Evolutionary conservation across 2,888 invertebrate genomes (phyloP), one percentile per base, ranked within the genome.

Genomic region (Ganaspis brasiliensis): DNA sequence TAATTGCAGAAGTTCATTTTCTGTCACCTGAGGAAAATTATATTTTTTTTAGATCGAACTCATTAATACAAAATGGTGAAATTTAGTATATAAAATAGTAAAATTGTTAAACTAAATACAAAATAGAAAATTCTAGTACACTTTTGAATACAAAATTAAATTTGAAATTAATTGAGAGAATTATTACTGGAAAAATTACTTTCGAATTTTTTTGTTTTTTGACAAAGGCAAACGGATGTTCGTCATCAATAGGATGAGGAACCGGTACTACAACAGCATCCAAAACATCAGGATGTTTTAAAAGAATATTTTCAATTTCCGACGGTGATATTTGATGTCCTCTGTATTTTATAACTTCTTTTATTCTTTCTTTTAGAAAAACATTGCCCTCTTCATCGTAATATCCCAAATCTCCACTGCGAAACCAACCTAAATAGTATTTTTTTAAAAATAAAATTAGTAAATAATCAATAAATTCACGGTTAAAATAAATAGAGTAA

Each of bases 391-490:
- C 83, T 26, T 87, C 85, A 77, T 89, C 86, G 63, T 85, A 86
- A 71, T 86, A 85, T 19, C 85, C 84, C 14, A 89, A 74, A 82
- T 90, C 90, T 55, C 89, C 89, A 8, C 84, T 87, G 19, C 80
- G 86, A 14, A 86, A 76, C 87, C 87, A 90, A 0, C 86, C 86
- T 86, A 45, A 16, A 31, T 49, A 10, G 40, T 57, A 56, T n/a
- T n/a, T n/a, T n/a, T n/a, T n/a, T n/a, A n/a, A n/a, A n/a, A n/a
- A n/a, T n/a, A n/a, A n/a, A n/a, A n/a, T n/a, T n/a, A n/a, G n/a
- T n/a, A n/a, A n/a, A n/a, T n/a, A n/a, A n/a, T n/a, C n/a, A n/a
- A n/a, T n/a, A n/a, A n/a, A n/a, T n/a, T n/a, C n/a, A n/a, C n/a
- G n/a, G n/a, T n/a, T n/a, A n/a, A n/a, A n/a, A n/a, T n/a, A n/a